phyloP scores from a whole-genome alignment of 2,797 vertebrate species.

The Microchirus variegatus region DNA sequence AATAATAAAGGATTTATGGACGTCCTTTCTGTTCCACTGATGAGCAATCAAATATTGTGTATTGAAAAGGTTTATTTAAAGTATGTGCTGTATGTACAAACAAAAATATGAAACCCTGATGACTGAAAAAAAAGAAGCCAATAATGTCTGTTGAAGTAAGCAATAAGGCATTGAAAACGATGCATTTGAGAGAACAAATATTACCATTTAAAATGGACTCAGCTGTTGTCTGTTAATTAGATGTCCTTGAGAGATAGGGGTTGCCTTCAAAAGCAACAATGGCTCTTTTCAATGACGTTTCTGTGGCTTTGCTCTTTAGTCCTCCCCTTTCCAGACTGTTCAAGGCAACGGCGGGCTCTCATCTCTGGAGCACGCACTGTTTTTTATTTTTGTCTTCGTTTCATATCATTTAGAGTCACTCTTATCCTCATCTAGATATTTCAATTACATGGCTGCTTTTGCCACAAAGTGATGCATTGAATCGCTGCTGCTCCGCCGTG shows the following conservation, averaged over 20 bases:
- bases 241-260: conserved; percentile 84
- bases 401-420: conserved; percentile 72
- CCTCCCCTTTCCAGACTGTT: conserved; percentile 76
- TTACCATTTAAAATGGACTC: conserved; percentile 86
- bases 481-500: conserved; percentile 46
- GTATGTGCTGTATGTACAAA: conserved; percentile 41
- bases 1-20: too few relatives aligned
- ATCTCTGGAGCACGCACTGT: conserved; percentile 61
- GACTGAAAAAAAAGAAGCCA: conserved; percentile 56
- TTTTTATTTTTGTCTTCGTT: conserved; percentile 70
- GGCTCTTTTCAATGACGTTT: conserved; percentile 79
- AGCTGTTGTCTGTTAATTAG: conserved; percentile 89
- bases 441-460: conserved; percentile 68
- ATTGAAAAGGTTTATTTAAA: conserved; percentile 73
- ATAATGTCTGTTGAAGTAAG: conserved; percentile 73
- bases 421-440: conserved; percentile 74
- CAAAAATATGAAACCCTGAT: neutral
- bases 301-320: conserved; percentile 81
- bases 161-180: conserved; percentile 75
- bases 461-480: conserved; percentile 67
- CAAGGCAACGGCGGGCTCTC: conserved; percentile 76
- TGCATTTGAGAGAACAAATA: conserved; percentile 80
- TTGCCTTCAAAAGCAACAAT: conserved; percentile 81
- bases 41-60: too few relatives aligned
- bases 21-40: too few relatives aligned